Percentiles rank a stretch among this genome's conserved stretches.
Evolutionary conservation across 35 echinoderm and acorn worm species (phyloP).

Genomic region (Ophiothrix spiculata): DNA sequence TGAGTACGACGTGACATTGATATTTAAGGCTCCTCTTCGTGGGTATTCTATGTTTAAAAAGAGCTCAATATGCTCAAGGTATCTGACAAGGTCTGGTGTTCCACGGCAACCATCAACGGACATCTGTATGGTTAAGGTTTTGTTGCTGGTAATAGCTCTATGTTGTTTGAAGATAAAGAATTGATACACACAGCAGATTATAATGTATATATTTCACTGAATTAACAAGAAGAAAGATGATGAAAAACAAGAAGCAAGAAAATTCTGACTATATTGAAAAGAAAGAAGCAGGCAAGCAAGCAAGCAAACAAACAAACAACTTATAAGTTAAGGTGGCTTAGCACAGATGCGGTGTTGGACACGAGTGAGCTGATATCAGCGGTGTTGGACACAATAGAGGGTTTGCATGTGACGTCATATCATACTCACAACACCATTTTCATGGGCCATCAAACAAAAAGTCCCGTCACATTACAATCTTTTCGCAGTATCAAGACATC

Average conservation of each 20-base stretch:
- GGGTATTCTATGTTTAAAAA: constrained; percentile 5
- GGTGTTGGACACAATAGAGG: no score
- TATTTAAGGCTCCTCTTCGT: constrained; percentile 1
- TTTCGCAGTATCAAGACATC: no score
- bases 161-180: neutral
- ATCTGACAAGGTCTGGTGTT: neutral
- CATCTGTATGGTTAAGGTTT: neutral
- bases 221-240: neutral
- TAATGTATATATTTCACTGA: neutral
- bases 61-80: constrained; percentile 22
- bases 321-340: no score
- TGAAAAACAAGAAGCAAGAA: neutral
- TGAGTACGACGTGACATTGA: constrained; percentile 21
- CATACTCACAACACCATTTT: no score
- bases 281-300: neutral
- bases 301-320: no score
- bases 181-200: neutral
- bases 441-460: no score
- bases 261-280: neutral
- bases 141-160: neutral
- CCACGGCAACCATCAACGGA: constrained; percentile 8
- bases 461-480: no score
- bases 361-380: no score
- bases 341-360: no score
- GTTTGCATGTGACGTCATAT: no score